Evolutionary conservation across 2,797 vertebrate species (phyloP), one percentile per base, ranked within the genome.

Genomic region (Cyprinodon diabolis): DNA sequence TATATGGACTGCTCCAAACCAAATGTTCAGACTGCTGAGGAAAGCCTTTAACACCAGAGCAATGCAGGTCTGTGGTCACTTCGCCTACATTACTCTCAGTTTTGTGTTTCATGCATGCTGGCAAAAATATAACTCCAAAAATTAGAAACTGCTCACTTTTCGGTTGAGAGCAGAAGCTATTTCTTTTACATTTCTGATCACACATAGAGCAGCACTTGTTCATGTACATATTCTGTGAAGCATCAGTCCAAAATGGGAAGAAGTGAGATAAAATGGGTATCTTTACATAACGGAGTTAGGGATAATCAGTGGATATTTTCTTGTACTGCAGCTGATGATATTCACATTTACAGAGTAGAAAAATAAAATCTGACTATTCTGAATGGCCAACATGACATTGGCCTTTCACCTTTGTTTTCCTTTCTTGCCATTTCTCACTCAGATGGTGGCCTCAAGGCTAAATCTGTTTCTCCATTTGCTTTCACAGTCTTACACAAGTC

Each of bases 281-380:
- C 55, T 68, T 72, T 40, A 72, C 52, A 76, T 84, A 30, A 43
- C 14, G 55, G 67, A 60, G 30, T 66, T 45, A 45, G 72, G 74
- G 81, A 67, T 80, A 71, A 57, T 35, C 66, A 72, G 74, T 72
- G 81, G 74, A 63, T 78, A 74, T 82, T 84, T 81, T 78, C 83
- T 79, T 82, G 47, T 68, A 89, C 90, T 79, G 87, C 87, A 91
- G 94, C 80, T 88, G 84, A 93, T 87, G 80, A 80, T 88, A 80
- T 89, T 90, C 80, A 86, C 88, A 90, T 88, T 91, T 91, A 92
- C 81, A 80, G 79, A 83, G 87, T 95, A 95, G 84, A 95, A 95
- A 96, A 95, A 96, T 95, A 95, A 95, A 94, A 91, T 92, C 90
- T 89, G 87, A 85, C 90, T 81, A 88, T 84, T 86, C 82, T 84